phyloP scores from a whole-genome alignment of 2,888 invertebrate species.

The Troilus luridus region DNA sequence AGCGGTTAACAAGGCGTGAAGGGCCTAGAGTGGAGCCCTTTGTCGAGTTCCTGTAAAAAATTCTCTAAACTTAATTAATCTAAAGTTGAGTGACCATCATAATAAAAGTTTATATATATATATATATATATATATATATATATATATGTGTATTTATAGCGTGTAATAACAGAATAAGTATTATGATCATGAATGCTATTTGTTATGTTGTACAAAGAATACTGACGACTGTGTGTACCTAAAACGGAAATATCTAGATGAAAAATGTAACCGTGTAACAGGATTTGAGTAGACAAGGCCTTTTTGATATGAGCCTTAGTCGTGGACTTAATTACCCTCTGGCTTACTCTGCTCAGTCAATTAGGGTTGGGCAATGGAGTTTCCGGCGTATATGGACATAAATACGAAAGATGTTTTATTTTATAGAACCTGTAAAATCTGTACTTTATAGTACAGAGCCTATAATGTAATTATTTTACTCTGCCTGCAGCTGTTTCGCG shows the following conservation, averaged over 20 bases:
- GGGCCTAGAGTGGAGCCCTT: background rate
- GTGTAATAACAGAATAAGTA: no score
- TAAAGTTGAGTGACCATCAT: background rate
- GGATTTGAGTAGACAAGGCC: background rate
- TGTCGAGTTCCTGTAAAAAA: background rate
- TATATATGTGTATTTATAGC: no score
- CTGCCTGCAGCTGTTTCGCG: no score
- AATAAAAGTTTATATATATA: no score
- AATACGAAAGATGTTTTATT: no score
- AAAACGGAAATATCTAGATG: background rate
- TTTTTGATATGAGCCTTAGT: constrained; percentile 5
- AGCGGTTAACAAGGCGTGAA: constrained; percentile 1
- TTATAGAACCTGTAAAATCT: no score
- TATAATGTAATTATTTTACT: no score
- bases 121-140: no score
- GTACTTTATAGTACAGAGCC: no score
- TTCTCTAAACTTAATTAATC: background rate
- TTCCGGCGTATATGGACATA: background rate
- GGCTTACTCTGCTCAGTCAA: background rate
- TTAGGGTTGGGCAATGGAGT: background rate
- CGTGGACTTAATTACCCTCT: background rate
- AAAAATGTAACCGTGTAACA: background rate
- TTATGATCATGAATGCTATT: no score
- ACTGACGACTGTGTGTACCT: background rate
- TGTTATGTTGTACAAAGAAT: background rate